These are phyloP conservation scores for Acronicta aceris DNA, from an alignment of 2,888 invertebrate species.

Conservation along the genomic window DNA sequence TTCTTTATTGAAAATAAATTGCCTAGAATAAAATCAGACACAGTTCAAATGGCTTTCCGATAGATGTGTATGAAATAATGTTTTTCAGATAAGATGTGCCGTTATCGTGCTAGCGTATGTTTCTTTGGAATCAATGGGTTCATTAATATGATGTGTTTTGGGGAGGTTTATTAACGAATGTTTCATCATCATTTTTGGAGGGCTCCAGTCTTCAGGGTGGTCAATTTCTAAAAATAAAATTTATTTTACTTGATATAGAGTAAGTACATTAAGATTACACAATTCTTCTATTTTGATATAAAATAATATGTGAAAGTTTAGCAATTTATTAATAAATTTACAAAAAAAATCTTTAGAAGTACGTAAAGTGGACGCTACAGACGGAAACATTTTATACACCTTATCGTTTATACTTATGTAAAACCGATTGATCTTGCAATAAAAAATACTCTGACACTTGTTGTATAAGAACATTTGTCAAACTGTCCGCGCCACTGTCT, in stretches of 20 bases:
- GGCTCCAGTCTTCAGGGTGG: not conserved
- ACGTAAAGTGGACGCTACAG: constrained; percentile 2
- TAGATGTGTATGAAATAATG: constrained; percentile 88
- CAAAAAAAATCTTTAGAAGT: too few relatives aligned
- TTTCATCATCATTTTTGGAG: constrained; percentile 42
- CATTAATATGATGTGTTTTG: constrained; percentile 59
- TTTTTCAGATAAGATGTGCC: constrained; percentile 82
- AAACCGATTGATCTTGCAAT: constrained; percentile 31
- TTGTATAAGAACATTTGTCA: constrained; percentile 66
- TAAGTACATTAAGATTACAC: too few relatives aligned
- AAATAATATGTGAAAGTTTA: too few relatives aligned
- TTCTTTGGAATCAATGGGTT: constrained; percentile 55
- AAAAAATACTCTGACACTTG: constrained; percentile 37
- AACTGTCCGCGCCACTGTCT: constrained; percentile 73
- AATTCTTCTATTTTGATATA: too few relatives aligned
- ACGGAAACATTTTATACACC: constrained; percentile 2
- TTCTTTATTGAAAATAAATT: constrained; percentile 90
- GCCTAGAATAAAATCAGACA: constrained; percentile 89
- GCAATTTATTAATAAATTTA: constrained; percentile 4
- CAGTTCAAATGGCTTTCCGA: constrained; percentile 88
- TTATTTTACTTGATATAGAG: too few relatives aligned
- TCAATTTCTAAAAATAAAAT: too few relatives aligned
- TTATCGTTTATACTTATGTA: constrained; percentile 19
- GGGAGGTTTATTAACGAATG: constrained; percentile 54
- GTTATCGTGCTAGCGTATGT: constrained; percentile 77